A percentile compares a stretch with the other conserved stretches of the same genome.
phyloP scores from a whole-genome alignment of 2,113 vertebrate genomes.

The Rhabdomys dilectus region DNA sequence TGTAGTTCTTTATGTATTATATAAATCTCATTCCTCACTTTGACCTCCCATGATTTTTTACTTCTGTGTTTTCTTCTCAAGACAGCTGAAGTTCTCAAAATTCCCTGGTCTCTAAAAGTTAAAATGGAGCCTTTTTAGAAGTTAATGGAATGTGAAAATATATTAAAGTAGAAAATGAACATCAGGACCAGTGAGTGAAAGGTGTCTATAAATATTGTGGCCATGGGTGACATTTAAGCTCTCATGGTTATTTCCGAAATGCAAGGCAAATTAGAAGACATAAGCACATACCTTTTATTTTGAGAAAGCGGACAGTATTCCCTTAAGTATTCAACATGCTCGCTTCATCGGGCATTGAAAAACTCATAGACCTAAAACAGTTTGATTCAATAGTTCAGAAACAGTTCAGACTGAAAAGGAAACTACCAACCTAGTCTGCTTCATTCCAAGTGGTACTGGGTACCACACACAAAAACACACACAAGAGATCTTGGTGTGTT shows the following conservation, averaged over 20 bases:
- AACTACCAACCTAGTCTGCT: neutral
- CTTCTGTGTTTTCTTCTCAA: neutral
- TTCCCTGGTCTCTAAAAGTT: neutral
- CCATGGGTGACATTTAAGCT: neutral
- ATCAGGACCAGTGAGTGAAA: conserved; percentile 28
- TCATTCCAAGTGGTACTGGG: neutral
- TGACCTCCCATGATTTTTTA: conserved; percentile 26
- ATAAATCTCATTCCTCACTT: conserved; percentile 24
- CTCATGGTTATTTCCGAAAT: conserved; percentile 40
- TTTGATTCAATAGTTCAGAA: neutral
- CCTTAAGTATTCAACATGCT: neutral
- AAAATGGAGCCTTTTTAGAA: conserved; percentile 12
- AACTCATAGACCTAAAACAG: neutral
- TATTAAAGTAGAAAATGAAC: conserved; percentile 47
- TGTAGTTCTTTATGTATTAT: conserved; percentile 17
- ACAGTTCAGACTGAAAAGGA: neutral
- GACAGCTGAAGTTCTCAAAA: neutral
- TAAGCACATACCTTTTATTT: neutral
- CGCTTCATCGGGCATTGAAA: neutral
- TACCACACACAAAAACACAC: neutral
- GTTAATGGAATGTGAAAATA: neutral
- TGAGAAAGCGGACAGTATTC: neutral
- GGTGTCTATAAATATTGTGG: conserved; percentile 17
- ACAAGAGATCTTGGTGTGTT: neutral
- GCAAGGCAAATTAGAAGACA: neutral